phyloP scores from a whole-genome alignment of 2,888 invertebrate species.

The Ceraclea dissimilis region DNA sequence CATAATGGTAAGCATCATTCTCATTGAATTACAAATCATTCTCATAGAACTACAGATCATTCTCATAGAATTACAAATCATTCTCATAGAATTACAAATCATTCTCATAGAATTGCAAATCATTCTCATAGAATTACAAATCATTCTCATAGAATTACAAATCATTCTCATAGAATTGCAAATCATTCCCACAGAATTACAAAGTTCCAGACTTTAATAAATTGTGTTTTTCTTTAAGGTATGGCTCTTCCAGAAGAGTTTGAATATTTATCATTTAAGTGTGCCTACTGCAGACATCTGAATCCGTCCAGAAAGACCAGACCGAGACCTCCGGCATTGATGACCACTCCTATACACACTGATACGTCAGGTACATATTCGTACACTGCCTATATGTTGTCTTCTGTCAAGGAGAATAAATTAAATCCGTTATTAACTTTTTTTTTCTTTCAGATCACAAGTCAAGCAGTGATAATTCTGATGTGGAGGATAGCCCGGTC shows the following conservation, averaged over 20 bases:
- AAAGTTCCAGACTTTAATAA: too few relatives aligned
- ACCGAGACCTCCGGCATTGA: constrained; percentile 61
- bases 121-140: too few relatives aligned
- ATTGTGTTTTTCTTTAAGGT: constrained; percentile 46
- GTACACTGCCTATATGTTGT: too few relatives aligned
- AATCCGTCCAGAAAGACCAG: constrained; percentile 86
- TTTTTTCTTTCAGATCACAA: constrained; percentile 34
- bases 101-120: too few relatives aligned
- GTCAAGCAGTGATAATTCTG: constrained; percentile 38
- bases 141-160: too few relatives aligned
- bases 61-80: too few relatives aligned
- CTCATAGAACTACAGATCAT: too few relatives aligned
- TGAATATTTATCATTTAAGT: constrained; percentile 74
- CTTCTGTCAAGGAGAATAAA: too few relatives aligned
- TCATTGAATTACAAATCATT: too few relatives aligned
- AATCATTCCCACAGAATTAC: too few relatives aligned
- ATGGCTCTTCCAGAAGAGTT: constrained; percentile 67
- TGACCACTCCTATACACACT: constrained; percentile 9
- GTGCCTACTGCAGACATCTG: constrained; percentile 80
- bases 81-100: too few relatives aligned
- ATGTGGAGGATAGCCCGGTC: constrained; percentile 32
- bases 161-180: too few relatives aligned
- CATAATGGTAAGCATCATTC: constrained; percentile 77
- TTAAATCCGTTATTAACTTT: not conserved
- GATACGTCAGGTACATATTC: constrained; percentile 11